Conservation (phyloP, 2,797 vertebrate genomes). For the Acanthis flammea region DNA sequence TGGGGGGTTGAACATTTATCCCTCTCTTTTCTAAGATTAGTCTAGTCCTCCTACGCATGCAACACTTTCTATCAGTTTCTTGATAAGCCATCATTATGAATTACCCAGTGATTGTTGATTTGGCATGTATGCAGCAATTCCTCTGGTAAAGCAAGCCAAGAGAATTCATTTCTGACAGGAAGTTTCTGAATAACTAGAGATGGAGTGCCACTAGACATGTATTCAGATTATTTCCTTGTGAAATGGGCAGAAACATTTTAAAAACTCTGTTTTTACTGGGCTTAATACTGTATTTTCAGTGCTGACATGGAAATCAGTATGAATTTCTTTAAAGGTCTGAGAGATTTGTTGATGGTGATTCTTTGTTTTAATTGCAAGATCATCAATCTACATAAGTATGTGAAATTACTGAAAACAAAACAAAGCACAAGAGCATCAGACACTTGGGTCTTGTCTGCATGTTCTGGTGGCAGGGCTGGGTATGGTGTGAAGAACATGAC, state of each 20-base stretch:
- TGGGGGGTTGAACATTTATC: background rate
- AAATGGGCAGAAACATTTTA: background rate
- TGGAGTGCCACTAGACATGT: background rate
- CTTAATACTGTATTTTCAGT: background rate
- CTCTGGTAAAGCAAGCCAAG: background rate
- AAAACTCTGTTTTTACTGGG: background rate
- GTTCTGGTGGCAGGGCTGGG: background rate
- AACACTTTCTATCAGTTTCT: background rate
- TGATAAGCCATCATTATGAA: background rate
- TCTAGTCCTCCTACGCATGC: background rate
- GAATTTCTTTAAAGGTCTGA: background rate
- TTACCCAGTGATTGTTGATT: background rate
- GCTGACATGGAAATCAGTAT: background rate
- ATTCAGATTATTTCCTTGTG: background rate
- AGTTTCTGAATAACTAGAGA: background rate
- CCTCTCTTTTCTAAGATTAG: background rate
- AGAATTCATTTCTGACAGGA: background rate
- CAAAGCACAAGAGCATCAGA: background rate
- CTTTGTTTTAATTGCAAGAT: background rate
- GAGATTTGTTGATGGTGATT: background rate
- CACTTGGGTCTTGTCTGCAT: background rate
- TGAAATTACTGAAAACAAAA: background rate
- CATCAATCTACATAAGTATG: background rate
- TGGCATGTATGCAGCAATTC: background rate
- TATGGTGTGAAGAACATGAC: background rate